These are phyloP conservation scores for Lordiphosa clarofinis DNA, from an alignment of 1,140 invertebrate species.

Conservation along the genomic window DNA sequence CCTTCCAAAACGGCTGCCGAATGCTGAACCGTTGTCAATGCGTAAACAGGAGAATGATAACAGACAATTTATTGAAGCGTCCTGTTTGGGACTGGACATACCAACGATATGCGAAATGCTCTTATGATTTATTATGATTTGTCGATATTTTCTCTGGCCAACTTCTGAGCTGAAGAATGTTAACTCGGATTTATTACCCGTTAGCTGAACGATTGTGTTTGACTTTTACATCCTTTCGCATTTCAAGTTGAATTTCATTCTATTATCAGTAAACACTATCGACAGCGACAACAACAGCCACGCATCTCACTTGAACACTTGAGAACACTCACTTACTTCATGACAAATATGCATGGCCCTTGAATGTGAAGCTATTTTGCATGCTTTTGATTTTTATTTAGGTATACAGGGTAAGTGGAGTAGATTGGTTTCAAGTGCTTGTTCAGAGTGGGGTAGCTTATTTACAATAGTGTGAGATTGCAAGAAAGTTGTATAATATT, in stretches of 20 bases:
- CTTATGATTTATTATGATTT: conserved; percentile 46
- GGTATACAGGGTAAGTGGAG: not conserved
- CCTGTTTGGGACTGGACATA: not conserved
- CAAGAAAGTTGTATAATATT: too few species aligned
- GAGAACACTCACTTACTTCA: conserved; percentile 8
- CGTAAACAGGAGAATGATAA: conserved; percentile 74
- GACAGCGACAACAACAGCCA: not conserved
- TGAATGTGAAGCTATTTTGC: conserved; percentile 58
- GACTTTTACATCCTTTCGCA: conserved; percentile 13
- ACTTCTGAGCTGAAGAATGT: conserved; percentile 9
- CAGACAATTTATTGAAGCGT: conserved; percentile 73
- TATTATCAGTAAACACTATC: conserved; percentile 32
- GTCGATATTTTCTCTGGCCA: conserved; percentile 22
- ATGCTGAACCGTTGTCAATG: conserved; percentile 59
- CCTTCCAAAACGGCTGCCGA: conserved; percentile 1
- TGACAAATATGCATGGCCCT: conserved; percentile 55
- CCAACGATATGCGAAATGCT: conserved; percentile 5
- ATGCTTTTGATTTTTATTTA: conserved; percentile 63
- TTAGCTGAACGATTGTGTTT: conserved; percentile 31
- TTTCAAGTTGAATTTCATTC: conserved; percentile 45
- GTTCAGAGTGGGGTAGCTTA: too few species aligned
- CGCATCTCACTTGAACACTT: conserved; percentile 8
- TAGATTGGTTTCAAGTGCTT: too few species aligned
- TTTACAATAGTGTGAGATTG: too few species aligned
- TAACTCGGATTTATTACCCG: conserved; percentile 7